Evolutionary conservation across 2,113 vertebrate genomes (phyloP), one percentile per base, ranked within the genome.

Genomic region (Pelmatolapia mariae): DNA sequence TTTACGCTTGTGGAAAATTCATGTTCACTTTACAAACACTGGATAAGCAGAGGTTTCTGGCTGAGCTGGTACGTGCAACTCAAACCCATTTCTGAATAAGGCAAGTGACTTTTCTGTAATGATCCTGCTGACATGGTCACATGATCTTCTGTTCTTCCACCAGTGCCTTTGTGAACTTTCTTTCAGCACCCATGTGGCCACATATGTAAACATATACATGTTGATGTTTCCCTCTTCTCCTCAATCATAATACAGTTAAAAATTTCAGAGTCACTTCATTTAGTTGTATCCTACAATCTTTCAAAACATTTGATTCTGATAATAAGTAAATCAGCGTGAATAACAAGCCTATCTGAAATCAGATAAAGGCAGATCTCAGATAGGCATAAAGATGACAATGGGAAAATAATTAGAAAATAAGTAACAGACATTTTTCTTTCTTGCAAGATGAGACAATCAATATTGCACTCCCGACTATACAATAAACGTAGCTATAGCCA

Each of bases 1-100:
- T 88, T 92, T 88, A 54, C 19, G 12, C 80, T 86, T 40, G 87
- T 88, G 83, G 68, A 90, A 92, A 94, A 92, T 88, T 85, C 26
- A 88, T 68, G 91, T 19, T 81, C 83, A 86, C 85, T 92, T 87
- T 81, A 88, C 89, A 84, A 82, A 91, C 66, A 26, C 84, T 33
- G 80, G 52, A 61, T 68, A 53, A 57, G 56, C n/a, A 73, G 57
- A 40, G 4, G 19, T 92, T 90, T 89, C 68, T 83, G 91, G 82
- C 57, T 57, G 86, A 90, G 50, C 76, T 83, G 80, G 24, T 89
- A 10, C 63, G 16, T 10, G 31, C 29, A 79, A 68, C 40, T 86
- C 26, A 19, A 78, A 89, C 29, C 54, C n/a, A 38, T 80, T 89
- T 54, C 6, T 24, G 4, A 50, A 24, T 54, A 52, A 38, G 22